These are phyloP conservation scores for Girardinus metallicus DNA, from an alignment of 2,797 vertebrate genomes.

Conservation along the genomic window DNA sequence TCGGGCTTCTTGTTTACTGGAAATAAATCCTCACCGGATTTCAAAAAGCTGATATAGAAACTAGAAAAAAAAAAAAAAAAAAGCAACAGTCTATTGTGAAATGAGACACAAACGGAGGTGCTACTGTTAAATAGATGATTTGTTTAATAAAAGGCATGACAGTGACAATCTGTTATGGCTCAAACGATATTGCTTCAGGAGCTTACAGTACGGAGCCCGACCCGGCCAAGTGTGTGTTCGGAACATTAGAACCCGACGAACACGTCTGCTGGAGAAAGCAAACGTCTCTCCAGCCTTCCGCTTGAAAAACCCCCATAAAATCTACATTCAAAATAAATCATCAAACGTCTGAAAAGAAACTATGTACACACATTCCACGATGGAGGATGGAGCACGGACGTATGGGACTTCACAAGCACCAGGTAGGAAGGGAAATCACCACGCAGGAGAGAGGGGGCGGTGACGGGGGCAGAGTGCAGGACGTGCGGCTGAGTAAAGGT, in stretches of 20 bases:
- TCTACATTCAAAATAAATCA: slow-evolving; percentile 59
- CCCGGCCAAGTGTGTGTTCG: slow-evolving; percentile 30
- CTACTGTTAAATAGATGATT: slow-evolving; percentile 70
- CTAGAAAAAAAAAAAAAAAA: background rate
- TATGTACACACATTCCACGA: slow-evolving; percentile 44
- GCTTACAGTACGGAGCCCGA: slow-evolving; percentile 63
- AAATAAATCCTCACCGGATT: slow-evolving; percentile 25
- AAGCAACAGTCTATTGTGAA: background rate
- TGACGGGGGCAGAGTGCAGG: slow-evolving; percentile 22
- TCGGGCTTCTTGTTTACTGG: slow-evolving; percentile 6
- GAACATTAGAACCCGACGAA: slow-evolving; percentile 15
- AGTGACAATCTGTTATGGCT: slow-evolving; percentile 62
- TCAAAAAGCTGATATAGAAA: background rate
- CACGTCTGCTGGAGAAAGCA: slow-evolving; percentile 17
- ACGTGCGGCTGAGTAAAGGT: slow-evolving; percentile 44
- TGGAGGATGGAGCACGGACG: slow-evolving; percentile 27
- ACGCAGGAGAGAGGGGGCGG: slow-evolving; percentile 14
- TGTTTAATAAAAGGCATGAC: slow-evolving; percentile 74
- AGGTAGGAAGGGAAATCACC: slow-evolving; percentile 25
- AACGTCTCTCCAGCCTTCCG: slow-evolving; percentile 25
- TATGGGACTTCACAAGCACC: slow-evolving; percentile 43
- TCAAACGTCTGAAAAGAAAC: slow-evolving; percentile 39
- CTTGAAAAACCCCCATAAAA: slow-evolving; percentile 8
- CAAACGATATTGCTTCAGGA: slow-evolving; percentile 62
- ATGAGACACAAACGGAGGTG: slow-evolving; percentile 22